Evolutionary conservation across 2,797 vertebrate species (phyloP).

Genomic region (Telmatherina bonti): DNA sequence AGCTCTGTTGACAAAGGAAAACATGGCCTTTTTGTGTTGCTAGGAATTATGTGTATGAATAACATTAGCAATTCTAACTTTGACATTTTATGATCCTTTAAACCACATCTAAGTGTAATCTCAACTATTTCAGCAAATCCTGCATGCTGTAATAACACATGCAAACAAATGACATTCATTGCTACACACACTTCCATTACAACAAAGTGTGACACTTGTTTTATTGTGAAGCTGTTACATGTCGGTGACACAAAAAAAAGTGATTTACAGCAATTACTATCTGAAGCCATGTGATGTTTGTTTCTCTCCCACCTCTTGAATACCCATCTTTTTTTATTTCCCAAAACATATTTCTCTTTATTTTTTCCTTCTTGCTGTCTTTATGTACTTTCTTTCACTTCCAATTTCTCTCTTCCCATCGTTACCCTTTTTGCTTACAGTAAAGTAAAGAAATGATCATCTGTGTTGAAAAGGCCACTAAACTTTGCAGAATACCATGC

Average conservation of each 20-base stretch:
- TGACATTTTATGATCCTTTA: too few relatives aligned
- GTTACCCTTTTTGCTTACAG: constrained; percentile 22
- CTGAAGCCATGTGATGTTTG: constrained; percentile 11
- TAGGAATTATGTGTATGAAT: background rate
- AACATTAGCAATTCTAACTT: too few relatives aligned
- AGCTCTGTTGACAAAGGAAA: background rate
- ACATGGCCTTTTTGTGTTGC: background rate
- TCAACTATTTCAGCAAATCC: too few relatives aligned
- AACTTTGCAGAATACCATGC: constrained; percentile 22
- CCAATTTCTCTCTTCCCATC: constrained; percentile 10
- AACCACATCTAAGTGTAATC: too few relatives aligned
- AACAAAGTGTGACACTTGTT: constrained; percentile 5
- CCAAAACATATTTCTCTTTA: background rate
- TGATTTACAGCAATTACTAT: constrained; percentile 3
- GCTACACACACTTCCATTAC: background rate
- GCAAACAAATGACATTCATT: background rate
- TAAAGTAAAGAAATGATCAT: constrained; percentile 44
- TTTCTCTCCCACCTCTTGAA: background rate
- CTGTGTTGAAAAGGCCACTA: constrained; percentile 41
- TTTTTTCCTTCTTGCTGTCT: constrained; percentile 1
- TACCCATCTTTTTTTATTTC: background rate
- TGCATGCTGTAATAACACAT: too few relatives aligned
- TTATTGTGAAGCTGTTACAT: background rate
- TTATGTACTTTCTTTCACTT: constrained; percentile 10
- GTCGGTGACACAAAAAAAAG: background rate